Conservation (phyloP, 2,797 vertebrate genomes). For the Mustela erminea region DNA sequence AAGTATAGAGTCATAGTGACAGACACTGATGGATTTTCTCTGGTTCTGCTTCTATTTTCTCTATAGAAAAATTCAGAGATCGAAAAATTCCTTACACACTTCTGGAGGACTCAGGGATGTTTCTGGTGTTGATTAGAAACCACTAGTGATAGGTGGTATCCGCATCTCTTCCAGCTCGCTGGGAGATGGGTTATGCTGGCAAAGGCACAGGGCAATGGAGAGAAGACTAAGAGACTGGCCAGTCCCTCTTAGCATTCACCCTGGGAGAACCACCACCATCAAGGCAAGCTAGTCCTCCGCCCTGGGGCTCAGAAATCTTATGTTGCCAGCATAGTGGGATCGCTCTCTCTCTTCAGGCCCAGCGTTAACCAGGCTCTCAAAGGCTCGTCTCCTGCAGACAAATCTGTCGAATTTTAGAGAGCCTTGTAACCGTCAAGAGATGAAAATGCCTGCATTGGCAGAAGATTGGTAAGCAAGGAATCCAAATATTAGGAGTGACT, state of each 20-base stretch:
- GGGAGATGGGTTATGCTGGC: background rate
- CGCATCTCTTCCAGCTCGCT: background rate
- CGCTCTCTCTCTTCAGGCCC: background rate
- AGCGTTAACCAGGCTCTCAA: background rate
- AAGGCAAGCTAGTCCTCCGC: background rate
- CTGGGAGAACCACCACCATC: background rate
- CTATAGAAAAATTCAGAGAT: slow-evolving; percentile 19
- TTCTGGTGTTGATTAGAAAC: slow-evolving; percentile 17
- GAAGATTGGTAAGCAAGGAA: background rate
- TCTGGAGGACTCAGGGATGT: background rate
- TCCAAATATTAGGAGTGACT: background rate
- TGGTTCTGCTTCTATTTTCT: slow-evolving; percentile 12
- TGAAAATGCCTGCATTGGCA: background rate
- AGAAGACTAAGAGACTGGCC: background rate
- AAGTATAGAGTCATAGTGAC: background rate
- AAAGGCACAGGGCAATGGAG: background rate
- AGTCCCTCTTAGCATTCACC: background rate
- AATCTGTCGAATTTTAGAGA: background rate
- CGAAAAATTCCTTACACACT: background rate
- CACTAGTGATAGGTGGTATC: background rate
- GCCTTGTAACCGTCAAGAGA: background rate
- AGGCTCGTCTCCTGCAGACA: background rate
- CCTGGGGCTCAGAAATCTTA: background rate
- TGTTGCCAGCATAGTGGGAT: background rate
- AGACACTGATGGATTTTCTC: background rate